Evolutionary conservation across 2,113 vertebrate genomes (phyloP).

Genomic region (Labrus mixtus): DNA sequence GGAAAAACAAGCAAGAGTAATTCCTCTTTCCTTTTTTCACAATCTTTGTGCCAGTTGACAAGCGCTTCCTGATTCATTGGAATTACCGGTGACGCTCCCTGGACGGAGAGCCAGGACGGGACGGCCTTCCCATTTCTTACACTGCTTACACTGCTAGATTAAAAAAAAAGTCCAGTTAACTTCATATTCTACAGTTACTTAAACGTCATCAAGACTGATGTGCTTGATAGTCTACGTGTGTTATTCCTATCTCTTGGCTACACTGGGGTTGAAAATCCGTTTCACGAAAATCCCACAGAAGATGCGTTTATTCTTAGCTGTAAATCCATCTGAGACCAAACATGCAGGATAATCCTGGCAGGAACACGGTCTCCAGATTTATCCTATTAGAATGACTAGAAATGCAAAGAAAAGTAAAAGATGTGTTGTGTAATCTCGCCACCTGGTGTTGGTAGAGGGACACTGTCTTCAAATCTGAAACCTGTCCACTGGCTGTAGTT

Average conservation of each 20-base stretch:
- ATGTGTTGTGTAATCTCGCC: constrained; percentile 30
- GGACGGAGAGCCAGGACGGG: not conserved
- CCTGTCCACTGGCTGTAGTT: no score
- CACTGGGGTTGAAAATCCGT: not conserved
- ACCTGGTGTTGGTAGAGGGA: constrained; percentile 44
- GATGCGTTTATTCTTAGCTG: not conserved
- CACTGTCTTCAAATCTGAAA: not conserved
- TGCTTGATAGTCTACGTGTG: not conserved
- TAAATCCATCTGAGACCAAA: not conserved
- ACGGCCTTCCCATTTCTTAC: not conserved
- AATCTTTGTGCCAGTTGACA: constrained; percentile 64
- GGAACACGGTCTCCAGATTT: constrained; percentile 4
- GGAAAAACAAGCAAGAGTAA: not conserved
- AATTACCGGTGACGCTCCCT: constrained; percentile 12
- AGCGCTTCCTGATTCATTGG: constrained; percentile 62
- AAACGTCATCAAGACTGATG: not conserved
- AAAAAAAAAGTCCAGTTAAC: no score
- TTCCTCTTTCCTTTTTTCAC: not conserved
- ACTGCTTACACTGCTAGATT: no score
- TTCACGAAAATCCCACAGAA: not conserved
- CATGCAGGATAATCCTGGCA: constrained; percentile 40
- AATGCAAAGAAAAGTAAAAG: not conserved
- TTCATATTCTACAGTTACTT: no score
- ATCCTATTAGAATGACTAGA: constrained; percentile 34
- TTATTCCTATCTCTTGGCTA: not conserved